A percentile compares a stretch with the other conserved stretches of the same genome.
Conservation (phyloP, 2,888 invertebrate species). For the Psococerastis gibbosa region DNA sequence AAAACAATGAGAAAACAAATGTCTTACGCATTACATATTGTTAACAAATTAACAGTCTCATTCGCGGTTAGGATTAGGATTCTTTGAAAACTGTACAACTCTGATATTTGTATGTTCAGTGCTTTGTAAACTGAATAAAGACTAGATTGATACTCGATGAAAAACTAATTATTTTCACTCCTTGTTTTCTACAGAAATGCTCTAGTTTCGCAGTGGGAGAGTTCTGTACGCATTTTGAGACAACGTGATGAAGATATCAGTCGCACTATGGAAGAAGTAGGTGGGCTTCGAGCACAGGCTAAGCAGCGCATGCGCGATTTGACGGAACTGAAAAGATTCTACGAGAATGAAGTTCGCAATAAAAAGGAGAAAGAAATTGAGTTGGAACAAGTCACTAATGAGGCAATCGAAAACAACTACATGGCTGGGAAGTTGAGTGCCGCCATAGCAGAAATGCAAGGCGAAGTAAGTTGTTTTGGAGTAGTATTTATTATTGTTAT, state of each 20-base stretch:
- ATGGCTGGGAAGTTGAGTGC: constrained; percentile 23
- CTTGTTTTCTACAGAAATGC: constrained; percentile 2
- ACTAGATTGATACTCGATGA: too few species aligned
- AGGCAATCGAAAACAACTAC: constrained; percentile 25
- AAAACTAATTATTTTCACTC: too few species aligned
- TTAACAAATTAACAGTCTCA: too few species aligned
- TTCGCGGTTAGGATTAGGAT: too few species aligned
- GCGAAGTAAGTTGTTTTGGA: constrained; percentile 24
- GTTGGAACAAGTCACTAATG: constrained; percentile 26
- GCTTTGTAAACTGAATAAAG: neutral
- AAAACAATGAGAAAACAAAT: too few species aligned
- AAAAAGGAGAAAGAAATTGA: constrained; percentile 24
- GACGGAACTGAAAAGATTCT: constrained; percentile 9
- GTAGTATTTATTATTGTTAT: too few species aligned
- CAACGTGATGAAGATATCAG: constrained; percentile 49
- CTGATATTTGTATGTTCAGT: neutral
- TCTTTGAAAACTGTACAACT: neutral
- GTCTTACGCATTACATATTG: too few species aligned
- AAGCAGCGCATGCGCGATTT: constrained; percentile 18
- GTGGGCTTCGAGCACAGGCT: constrained; percentile 30
- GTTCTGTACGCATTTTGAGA: constrained; percentile 45
- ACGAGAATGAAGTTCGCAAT: constrained; percentile 19
- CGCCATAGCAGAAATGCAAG: constrained; percentile 24
- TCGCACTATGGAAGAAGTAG: constrained; percentile 3
- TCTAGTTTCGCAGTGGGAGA: constrained; percentile 46